phyloP scores from a whole-genome alignment of 2,888 invertebrate species.

The Ophion ellenae region DNA sequence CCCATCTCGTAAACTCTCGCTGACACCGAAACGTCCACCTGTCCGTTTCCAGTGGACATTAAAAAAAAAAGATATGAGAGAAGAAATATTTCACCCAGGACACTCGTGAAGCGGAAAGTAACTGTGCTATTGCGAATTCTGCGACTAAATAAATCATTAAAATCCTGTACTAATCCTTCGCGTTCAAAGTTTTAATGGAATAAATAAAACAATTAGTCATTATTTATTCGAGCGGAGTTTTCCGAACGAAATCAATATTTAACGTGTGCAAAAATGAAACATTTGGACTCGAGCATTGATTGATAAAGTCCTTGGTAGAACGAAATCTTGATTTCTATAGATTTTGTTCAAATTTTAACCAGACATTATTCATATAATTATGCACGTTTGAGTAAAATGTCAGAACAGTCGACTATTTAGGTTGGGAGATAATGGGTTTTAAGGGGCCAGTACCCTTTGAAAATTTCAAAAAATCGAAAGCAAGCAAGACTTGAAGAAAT shows the following conservation, averaged over 20 bases:
- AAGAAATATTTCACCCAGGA: neutral
- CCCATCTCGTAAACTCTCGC: constrained; percentile 1
- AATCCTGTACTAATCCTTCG: neutral
- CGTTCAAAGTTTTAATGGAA: neutral
- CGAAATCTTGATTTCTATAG: too few species aligned
- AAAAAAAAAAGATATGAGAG: neutral
- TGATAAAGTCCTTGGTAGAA: neutral
- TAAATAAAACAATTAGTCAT: too few species aligned
- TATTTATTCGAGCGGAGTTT: too few species aligned
- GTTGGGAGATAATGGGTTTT: too few species aligned
- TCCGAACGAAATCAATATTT: too few species aligned
- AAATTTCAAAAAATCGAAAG: too few species aligned
- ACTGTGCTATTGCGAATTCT: neutral
- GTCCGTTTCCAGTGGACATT: constrained; percentile 1
- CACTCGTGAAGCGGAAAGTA: neutral
- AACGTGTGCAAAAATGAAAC: neutral
- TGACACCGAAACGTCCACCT: constrained; percentile 4
- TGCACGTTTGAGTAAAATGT: too few species aligned
- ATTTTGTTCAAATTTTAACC: too few species aligned
- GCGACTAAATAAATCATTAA: neutral
- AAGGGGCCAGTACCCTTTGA: too few species aligned
- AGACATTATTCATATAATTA: too few species aligned
- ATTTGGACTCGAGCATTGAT: neutral
- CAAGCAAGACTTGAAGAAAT: too few species aligned
- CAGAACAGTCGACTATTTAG: too few species aligned